These are phyloP conservation scores for Arizona elegans DNA, from an alignment of 2,113 vertebrate genomes.

Conservation along the genomic window DNA sequence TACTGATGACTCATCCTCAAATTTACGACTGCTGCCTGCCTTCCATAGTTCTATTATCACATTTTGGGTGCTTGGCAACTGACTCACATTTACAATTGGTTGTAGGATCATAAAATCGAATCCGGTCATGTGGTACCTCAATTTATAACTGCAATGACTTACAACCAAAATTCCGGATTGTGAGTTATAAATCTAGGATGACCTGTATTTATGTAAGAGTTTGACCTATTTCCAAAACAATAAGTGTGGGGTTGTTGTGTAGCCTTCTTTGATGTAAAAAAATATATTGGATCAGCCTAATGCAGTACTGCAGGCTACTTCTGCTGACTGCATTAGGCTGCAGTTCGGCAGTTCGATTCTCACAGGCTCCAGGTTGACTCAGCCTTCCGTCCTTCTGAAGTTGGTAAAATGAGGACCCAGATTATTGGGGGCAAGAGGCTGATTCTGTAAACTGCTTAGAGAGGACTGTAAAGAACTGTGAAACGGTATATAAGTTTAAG, in stretches of 20 bases:
- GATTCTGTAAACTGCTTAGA: no score
- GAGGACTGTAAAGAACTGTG: no score
- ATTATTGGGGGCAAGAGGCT: no score
- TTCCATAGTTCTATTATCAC: background rate
- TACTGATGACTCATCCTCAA: background rate
- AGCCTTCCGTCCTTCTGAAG: no score
- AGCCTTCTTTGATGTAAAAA: background rate
- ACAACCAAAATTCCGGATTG: background rate
- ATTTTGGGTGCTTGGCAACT: background rate
- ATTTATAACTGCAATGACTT: background rate
- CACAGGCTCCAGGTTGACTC: no score
- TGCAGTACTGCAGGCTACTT: no score
- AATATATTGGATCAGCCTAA: background rate
- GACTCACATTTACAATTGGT: background rate
- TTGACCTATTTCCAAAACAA: background rate
- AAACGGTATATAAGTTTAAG: no score
- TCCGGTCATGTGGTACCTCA: background rate
- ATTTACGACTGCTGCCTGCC: background rate
- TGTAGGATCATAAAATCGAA: background rate
- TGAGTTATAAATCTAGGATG: background rate
- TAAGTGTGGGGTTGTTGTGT: background rate
- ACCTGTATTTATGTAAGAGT: no score
- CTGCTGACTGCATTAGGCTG: no score
- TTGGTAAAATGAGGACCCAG: no score
- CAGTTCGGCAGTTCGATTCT: no score